Conservation (phyloP, 2,113 vertebrate species). For the Pangasianodon hypophthalmus region DNA sequence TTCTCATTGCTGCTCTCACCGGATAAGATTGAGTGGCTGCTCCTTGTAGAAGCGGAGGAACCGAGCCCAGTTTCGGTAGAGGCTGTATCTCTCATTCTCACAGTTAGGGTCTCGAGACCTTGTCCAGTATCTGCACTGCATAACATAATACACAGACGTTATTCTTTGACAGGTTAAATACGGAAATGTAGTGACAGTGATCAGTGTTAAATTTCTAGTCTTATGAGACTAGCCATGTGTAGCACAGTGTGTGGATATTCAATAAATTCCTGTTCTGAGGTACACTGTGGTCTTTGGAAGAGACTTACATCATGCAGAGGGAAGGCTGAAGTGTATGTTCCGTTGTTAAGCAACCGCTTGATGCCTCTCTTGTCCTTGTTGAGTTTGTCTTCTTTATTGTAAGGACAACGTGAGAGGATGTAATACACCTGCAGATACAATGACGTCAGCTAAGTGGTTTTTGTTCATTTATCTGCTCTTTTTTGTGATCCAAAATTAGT, state of each 20-base stretch:
- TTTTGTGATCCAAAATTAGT: not conserved
- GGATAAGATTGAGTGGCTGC: conserved; percentile 90
- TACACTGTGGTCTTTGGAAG: not conserved
- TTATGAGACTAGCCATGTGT: not conserved
- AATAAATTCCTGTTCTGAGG: not conserved
- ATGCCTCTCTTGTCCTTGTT: conserved; percentile 88
- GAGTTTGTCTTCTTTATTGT: conserved; percentile 83
- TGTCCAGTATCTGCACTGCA: conserved; percentile 55
- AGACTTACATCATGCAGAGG: conserved; percentile 91
- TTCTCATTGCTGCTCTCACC: conserved; percentile 71
- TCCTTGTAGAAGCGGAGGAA: conserved; percentile 97
- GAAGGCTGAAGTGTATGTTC: conserved; percentile 92
- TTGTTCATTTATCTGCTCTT: not conserved
- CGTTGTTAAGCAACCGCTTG: conserved; percentile 92
- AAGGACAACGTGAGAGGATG: conserved; percentile 88
- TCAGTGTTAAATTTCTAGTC: not conserved
- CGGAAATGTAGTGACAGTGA: not conserved
- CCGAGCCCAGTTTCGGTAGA: conserved; percentile 93
- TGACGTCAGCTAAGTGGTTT: not conserved
- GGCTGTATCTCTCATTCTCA: conserved; percentile 79
- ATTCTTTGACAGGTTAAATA: not conserved
- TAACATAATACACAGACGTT: not conserved
- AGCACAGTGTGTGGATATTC: not conserved
- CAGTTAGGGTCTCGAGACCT: conserved; percentile 53
- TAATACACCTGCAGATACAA: conserved; percentile 85